These are phyloP conservation scores for Dromococcyx pavoninus DNA, from an alignment of 2,797 vertebrate species.

Conservation along the genomic window DNA sequence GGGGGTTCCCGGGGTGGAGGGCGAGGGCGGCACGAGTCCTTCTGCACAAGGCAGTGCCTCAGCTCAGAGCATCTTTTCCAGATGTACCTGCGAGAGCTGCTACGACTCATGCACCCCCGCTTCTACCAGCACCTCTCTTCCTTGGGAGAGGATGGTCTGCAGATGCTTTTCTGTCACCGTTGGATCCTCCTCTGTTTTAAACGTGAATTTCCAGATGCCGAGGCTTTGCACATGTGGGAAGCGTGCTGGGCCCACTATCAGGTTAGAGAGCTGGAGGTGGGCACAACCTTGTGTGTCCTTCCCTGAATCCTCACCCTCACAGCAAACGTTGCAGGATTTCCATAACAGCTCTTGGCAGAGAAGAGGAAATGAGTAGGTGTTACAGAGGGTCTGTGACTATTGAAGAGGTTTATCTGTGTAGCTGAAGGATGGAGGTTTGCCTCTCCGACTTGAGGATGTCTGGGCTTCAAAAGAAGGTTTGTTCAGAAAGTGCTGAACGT, in stretches of 20 bases:
- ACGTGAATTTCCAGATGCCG: constrained; percentile 92
- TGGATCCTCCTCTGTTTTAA: constrained; percentile 99
- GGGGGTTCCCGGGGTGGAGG: rapidly evolving
- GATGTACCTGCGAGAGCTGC: constrained; percentile 94
- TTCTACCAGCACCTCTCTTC: constrained; percentile 91
- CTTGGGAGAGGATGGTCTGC: constrained; percentile 94
- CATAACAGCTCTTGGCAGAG: neutral
- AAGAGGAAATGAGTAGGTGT: neutral
- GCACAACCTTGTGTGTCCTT: rapidly evolving
- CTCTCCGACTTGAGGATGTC: neutral
- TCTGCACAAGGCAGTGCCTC: neutral
- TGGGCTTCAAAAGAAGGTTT: neutral
- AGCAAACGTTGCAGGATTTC: rapidly evolving
- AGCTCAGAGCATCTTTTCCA: constrained; percentile 39
- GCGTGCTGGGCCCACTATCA: constrained; percentile 99
- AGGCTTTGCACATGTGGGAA: constrained; percentile 97
- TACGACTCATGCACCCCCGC: constrained; percentile 87
- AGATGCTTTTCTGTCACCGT: constrained; percentile 98
- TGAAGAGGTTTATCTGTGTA: neutral
- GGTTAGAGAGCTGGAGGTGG: constrained; percentile 70
- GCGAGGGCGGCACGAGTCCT: rapidly evolving
- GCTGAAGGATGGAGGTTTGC: neutral
- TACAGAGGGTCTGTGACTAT: neutral
- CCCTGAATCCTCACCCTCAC: rapidly evolving
- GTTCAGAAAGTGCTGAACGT: neutral